Base-by-base conservation (phyloP, 2,797 vertebrate species). In the Brotogeris chrysoptera region DNA sequence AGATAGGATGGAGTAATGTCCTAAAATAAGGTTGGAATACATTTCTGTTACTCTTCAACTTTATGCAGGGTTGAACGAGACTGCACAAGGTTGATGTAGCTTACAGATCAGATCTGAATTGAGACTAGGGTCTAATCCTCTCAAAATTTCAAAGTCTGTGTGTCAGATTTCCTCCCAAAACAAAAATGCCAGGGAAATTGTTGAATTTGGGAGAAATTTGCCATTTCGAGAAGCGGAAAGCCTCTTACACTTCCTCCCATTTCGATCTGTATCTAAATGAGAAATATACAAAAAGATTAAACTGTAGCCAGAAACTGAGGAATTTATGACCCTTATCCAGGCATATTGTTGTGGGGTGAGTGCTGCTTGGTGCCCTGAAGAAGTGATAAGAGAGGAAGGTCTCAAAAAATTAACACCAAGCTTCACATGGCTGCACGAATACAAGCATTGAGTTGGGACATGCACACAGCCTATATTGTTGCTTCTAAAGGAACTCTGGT, bases 141-240 rank as follows among this genome's bases (percentile, higher is more conserved):
- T 36, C 25, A 73, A 81, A 84, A 86, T 86, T 69, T 81, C 19
- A 63, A 64, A 86, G 72, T 53, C 21, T 44, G 4, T 66, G 6
- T 73, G 61, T 63, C 61, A 86, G 11, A 57, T 90, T 90, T 86
- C 10, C 70, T 50, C 23, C 30, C 21, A 70, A 78, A 95, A 86
- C 53, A 72, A 90, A 84, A 93, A 38, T 2, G 1, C 6, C 3
- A 21, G 24, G 20, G 24, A 73, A 88, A 30, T 17, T 11, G 15
- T 79, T 36, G 55, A 60, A 50, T 55, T 38, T 73, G 9, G 43
- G 30, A 38, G 28, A 79, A 30, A 4, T 27, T 30, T 80, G 20
- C 11, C 18, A 61, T 70, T 20, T 9, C 1, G 2, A 88, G 71
- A 84, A 82, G 16, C 15, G 52, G 32, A 86, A 81, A 82, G 16